These are phyloP conservation scores for Bombus pyrosoma DNA, from an alignment of 1,140 invertebrate genomes.

Conservation along the genomic window DNA sequence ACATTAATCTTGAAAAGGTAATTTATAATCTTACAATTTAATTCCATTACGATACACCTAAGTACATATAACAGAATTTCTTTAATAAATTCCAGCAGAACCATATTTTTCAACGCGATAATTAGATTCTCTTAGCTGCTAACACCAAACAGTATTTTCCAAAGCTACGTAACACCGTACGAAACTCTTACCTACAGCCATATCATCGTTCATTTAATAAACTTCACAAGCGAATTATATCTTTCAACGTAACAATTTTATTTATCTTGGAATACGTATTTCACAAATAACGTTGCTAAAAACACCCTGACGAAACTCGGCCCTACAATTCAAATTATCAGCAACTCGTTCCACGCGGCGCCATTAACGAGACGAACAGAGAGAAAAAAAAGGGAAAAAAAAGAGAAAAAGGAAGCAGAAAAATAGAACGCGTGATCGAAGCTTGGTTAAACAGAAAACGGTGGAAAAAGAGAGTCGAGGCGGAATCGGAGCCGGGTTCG, in stretches of 20 bases:
- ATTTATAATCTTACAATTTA: constrained; percentile 3
- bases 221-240: too few species aligned
- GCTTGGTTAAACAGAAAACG: constrained; percentile 2
- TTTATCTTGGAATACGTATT: too few species aligned
- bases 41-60: neutral
- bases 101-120: neutral
- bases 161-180: too few species aligned
- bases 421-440: constrained; percentile 12
- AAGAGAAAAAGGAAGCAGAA: neutral
- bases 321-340: neutral
- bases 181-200: too few species aligned
- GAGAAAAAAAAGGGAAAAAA: neutral
- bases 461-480: neutral
- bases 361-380: neutral
- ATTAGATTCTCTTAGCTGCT: neutral
- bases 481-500: constrained; percentile 35
- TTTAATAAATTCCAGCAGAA: neutral
- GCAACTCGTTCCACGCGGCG: neutral
- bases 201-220: too few species aligned
- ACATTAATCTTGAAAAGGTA: neutral
- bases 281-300: too few species aligned
- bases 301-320: neutral
- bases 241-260: too few species aligned
- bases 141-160: neutral
- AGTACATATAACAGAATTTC: neutral